These are phyloP conservation scores for Tetramorium simillimum DNA, from an alignment of 1,140 invertebrate species.

Conservation along the genomic window DNA sequence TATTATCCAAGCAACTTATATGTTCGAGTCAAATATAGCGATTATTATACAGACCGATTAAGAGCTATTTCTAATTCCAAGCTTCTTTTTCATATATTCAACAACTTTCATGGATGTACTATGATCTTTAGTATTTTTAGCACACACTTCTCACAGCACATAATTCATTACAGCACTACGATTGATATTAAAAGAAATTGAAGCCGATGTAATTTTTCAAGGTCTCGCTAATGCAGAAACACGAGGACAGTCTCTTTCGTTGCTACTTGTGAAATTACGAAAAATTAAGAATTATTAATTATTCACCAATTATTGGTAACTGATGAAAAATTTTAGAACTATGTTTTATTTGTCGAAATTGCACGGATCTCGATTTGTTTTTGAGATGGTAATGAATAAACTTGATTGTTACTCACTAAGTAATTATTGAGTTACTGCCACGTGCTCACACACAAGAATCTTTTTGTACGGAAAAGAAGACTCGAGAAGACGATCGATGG, in stretches of 20 bases:
- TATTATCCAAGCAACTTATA: neutral
- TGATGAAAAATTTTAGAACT: neutral
- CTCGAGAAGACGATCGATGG: neutral
- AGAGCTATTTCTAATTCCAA: neutral
- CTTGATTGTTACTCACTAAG: constrained; percentile 21
- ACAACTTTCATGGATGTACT: neutral
- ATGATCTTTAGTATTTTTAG: neutral
- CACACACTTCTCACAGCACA: neutral
- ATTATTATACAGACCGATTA: neutral
- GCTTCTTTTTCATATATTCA: neutral
- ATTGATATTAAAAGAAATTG: neutral
- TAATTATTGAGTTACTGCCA: constrained; percentile 5
- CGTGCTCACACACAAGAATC: neutral
- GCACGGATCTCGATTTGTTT: neutral
- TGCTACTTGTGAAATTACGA: neutral
- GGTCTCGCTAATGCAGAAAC: neutral
- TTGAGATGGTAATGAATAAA: neutral
- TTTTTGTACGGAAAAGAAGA: neutral
- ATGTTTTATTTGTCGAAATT: neutral
- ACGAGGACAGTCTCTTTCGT: neutral
- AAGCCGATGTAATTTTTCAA: neutral
- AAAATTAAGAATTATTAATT: neutral
- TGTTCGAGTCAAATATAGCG: neutral
- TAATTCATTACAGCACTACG: neutral
- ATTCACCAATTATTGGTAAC: constrained; percentile 9